A percentile compares a stretch with the other conserved stretches of the same genome.
phyloP scores from a whole-genome alignment of 2,113 vertebrate species.

The Amphilophus citrinellus region DNA sequence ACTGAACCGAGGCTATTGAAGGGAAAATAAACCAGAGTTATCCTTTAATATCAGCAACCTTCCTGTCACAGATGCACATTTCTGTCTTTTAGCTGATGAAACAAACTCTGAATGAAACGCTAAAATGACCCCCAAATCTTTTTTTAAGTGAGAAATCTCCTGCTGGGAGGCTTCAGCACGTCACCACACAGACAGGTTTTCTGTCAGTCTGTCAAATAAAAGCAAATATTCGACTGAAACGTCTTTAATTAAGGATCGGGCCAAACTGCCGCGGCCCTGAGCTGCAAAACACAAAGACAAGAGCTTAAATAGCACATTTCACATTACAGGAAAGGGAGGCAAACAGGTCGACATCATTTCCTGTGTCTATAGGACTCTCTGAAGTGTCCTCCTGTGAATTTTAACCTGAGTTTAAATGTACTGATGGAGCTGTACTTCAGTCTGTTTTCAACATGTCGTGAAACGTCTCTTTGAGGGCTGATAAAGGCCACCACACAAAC shows the following conservation, averaged over 20 bases:
- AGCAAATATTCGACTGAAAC: background rate
- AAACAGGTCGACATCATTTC: background rate
- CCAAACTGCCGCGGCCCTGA: background rate
- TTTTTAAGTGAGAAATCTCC: background rate
- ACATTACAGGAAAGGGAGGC: background rate
- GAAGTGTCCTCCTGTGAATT: slow-evolving; percentile 4
- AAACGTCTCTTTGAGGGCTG: background rate
- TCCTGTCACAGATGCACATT: background rate
- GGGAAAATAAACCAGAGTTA: background rate
- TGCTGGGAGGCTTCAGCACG: background rate
- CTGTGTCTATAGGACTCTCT: background rate
- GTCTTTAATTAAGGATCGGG: background rate
- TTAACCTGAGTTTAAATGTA: background rate
- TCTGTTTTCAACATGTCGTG: background rate
- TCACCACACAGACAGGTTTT: background rate
- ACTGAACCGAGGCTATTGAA: background rate
- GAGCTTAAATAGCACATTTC: background rate
- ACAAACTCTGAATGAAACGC: background rate
- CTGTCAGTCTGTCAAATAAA: slow-evolving; percentile 6
- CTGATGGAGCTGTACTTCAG: background rate
- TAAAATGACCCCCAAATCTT: background rate
- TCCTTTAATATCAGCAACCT: accelerated
- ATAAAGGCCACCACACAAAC: background rate
- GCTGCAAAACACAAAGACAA: background rate
- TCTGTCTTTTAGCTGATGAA: background rate